Conservation (phyloP, 2,888 invertebrate genomes). For the Gnatocerus cornutus region DNA sequence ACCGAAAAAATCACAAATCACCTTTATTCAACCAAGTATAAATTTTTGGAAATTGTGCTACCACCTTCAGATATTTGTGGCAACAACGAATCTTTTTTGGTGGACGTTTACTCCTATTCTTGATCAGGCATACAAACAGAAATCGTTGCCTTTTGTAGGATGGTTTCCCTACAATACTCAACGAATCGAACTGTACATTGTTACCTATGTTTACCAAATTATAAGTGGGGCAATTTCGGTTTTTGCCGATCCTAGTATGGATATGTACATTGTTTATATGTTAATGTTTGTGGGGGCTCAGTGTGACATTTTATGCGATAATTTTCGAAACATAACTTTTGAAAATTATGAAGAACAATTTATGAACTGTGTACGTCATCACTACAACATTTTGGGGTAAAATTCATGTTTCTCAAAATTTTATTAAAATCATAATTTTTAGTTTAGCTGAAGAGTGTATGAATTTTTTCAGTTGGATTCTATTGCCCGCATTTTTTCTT, state of each 20-base stretch:
- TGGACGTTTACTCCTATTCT: slow-evolving; percentile 11
- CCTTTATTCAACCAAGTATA: neutral
- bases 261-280: slow-evolving; percentile 7
- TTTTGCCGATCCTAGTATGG: neutral
- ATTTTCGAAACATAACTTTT: slow-evolving; percentile 2
- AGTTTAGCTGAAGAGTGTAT: neutral
- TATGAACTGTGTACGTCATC: neutral
- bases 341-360: neutral
- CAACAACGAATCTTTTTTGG: neutral
- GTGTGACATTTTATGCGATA: slow-evolving; percentile 33
- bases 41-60: neutral
- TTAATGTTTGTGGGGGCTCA: slow-evolving; percentile 21
- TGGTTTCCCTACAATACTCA: neutral
- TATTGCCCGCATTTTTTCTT: neutral
- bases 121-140: slow-evolving; percentile 2
- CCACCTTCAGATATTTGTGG: neutral
- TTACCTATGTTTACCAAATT: slow-evolving; percentile 3
- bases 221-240: neutral
- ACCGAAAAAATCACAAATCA: slow-evolving; percentile 1
- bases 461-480: neutral
- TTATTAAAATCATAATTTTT: neutral
- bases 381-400: slow-evolving; percentile 1
- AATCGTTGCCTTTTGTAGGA: neutral
- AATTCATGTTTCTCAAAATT: neutral
- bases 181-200: neutral